Evolutionary conservation across 2,888 invertebrate genomes (phyloP).

Genomic region (Podabrus alpinus): DNA sequence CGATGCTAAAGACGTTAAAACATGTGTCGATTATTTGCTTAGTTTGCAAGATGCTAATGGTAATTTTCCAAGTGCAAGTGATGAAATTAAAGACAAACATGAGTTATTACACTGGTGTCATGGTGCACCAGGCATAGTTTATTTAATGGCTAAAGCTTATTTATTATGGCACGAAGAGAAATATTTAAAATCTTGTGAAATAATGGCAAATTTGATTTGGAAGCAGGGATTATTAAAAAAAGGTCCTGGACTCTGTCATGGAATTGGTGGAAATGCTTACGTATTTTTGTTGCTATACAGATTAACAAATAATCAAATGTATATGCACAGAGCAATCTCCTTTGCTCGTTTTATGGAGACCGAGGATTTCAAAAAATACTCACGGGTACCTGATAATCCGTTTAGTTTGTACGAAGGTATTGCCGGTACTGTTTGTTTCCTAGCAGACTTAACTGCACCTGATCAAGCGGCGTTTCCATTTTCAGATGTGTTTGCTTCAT

Average conservation of each 20-base stretch:
- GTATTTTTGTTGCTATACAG: slow-evolving; percentile 77
- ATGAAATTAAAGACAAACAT: slow-evolving; percentile 65
- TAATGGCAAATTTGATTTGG: slow-evolving; percentile 81
- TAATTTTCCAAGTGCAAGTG: slow-evolving; percentile 63
- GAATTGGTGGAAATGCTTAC: slow-evolving; percentile 82
- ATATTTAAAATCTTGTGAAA: slow-evolving; percentile 70
- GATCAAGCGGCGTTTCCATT: slow-evolving; percentile 81
- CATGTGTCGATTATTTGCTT: slow-evolving; percentile 69
- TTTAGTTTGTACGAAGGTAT: slow-evolving; percentile 85
- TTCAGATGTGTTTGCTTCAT: slow-evolving; percentile 73
- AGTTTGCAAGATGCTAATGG: slow-evolving; percentile 71
- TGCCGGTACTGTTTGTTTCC: slow-evolving; percentile 83
- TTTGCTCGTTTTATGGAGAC: slow-evolving; percentile 77
- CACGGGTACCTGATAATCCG: slow-evolving; percentile 79
- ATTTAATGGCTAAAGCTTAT: slow-evolving; percentile 81
- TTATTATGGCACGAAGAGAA: slow-evolving; percentile 72
- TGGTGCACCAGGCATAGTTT: slow-evolving; percentile 82
- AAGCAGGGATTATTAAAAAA: slow-evolving; percentile 79
- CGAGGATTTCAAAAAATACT: slow-evolving; percentile 67
- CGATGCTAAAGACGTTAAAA: slow-evolving; percentile 64
- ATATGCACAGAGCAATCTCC: slow-evolving; percentile 73
- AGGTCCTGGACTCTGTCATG: slow-evolving; percentile 90
- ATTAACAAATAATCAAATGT: slow-evolving; percentile 70
- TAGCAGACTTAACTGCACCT: slow-evolving; percentile 76
- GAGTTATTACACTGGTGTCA: slow-evolving; percentile 91